Evolutionary conservation across 2,113 vertebrate genomes (phyloP).

Genomic region (Eublepharis macularius): DNA sequence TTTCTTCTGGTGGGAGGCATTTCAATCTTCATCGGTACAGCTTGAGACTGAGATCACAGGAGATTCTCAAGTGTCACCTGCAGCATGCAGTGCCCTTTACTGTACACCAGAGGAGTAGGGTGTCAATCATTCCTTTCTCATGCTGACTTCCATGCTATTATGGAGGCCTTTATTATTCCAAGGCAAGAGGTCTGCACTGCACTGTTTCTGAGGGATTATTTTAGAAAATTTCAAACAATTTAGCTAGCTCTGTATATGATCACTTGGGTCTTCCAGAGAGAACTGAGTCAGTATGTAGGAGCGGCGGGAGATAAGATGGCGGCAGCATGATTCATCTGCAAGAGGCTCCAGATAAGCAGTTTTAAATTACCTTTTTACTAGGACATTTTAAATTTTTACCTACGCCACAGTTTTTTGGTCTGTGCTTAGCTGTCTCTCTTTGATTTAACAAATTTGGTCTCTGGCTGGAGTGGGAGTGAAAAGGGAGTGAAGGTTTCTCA

Average conservation of each 20-base stretch:
- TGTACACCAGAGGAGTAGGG: not conserved
- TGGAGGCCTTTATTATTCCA: not conserved
- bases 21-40: slow-evolving; percentile 11
- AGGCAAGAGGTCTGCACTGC: not conserved
- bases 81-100: not conserved
- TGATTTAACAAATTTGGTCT: too few species aligned
- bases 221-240: not conserved
- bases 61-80: not conserved
- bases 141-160: not conserved
- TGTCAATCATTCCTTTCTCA: not conserved
- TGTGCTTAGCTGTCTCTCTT: too few species aligned
- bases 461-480: too few species aligned
- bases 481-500: too few species aligned
- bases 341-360: too few species aligned
- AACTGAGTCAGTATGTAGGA: not conserved
- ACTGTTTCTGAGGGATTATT: not conserved
- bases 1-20: not conserved
- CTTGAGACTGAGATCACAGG: not conserved
- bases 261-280: not conserved
- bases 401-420: too few species aligned
- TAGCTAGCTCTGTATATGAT: not conserved
- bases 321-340: too few species aligned
- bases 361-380: too few species aligned
- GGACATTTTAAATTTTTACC: too few species aligned
- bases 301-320: too few species aligned